A percentile compares a stretch with the other conserved stretches of the same genome.
Conservation (phyloP, 2,888 invertebrate genomes). For the Melanargia galathea region DNA sequence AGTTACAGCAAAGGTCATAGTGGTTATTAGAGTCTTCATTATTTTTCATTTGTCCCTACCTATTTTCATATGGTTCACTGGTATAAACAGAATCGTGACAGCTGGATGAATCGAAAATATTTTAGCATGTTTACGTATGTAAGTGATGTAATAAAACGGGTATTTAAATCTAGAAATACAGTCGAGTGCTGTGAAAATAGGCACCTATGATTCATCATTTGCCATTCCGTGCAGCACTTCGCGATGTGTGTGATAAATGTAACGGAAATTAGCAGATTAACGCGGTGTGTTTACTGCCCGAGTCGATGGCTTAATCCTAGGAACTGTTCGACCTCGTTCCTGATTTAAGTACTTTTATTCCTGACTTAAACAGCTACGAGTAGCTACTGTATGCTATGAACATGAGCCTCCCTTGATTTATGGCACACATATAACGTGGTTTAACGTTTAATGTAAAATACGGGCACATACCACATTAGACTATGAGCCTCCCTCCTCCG, state of each 20-base stretch:
- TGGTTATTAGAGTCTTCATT: too few relatives aligned
- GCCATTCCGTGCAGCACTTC: slow-evolving; percentile 50
- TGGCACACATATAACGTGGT: too few relatives aligned
- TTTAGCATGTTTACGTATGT: slow-evolving; percentile 34
- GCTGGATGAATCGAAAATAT: slow-evolving; percentile 29
- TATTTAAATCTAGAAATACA: slow-evolving; percentile 34
- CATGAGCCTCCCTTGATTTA: too few relatives aligned
- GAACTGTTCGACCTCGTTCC: not conserved
- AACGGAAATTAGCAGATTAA: slow-evolving; percentile 61
- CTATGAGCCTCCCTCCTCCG: too few relatives aligned
- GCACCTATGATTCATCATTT: slow-evolving; percentile 37
- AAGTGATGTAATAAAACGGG: slow-evolving; percentile 36
- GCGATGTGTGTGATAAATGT: slow-evolving; percentile 55
- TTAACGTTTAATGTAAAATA: too few relatives aligned
- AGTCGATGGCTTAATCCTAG: slow-evolving; percentile 46
- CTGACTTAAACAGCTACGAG: not conserved
- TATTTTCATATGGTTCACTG: slow-evolving; percentile 11
- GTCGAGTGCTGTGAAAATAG: slow-evolving; percentile 38
- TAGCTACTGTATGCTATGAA: too few relatives aligned
- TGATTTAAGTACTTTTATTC: not conserved
- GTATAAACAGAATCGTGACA: slow-evolving; percentile 29
- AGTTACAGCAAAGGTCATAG: too few relatives aligned
- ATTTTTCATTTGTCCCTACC: slow-evolving; percentile 10
- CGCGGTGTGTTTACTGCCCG: slow-evolving; percentile 52
- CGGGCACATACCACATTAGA: too few relatives aligned